Conservation (phyloP, 1,140 invertebrate genomes). For the Acromyrmex heyeri region DNA sequence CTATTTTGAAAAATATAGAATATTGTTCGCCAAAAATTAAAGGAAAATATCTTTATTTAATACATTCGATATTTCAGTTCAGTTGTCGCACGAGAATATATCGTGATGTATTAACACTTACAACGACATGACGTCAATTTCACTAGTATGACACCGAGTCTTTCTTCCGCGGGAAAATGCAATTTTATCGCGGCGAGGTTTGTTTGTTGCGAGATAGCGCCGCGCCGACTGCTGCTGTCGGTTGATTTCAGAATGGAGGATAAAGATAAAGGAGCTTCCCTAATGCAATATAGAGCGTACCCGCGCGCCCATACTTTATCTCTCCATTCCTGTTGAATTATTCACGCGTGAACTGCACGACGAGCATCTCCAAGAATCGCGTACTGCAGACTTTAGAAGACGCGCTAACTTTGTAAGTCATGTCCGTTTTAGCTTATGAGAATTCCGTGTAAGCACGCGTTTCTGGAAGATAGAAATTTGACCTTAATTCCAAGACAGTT, state of each 20-base stretch:
- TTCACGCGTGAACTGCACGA: slow-evolving; percentile 61
- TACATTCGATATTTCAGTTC: slow-evolving; percentile 7
- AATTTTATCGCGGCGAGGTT: slow-evolving; percentile 59
- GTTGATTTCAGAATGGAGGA: slow-evolving; percentile 58
- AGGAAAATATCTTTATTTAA: not conserved
- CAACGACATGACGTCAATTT: slow-evolving; percentile 42
- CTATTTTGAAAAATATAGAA: not conserved
- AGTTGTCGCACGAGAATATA: not conserved
- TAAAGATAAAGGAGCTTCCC: slow-evolving; percentile 58
- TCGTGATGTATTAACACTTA: slow-evolving; percentile 44
- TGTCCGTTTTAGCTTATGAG: slow-evolving; percentile 62
- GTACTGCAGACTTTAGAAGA: slow-evolving; percentile 53
- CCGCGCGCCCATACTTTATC: slow-evolving; percentile 58
- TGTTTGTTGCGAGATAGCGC: slow-evolving; percentile 51
- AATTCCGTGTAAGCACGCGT: slow-evolving; percentile 48
- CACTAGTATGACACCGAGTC: slow-evolving; percentile 33
- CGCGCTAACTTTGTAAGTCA: slow-evolving; percentile 61
- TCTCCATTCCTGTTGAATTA: slow-evolving; percentile 62
- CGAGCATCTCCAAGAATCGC: slow-evolving; percentile 57
- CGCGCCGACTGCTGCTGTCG: slow-evolving; percentile 35
- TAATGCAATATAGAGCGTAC: slow-evolving; percentile 58
- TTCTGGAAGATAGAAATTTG: slow-evolving; percentile 45
- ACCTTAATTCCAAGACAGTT: slow-evolving; percentile 12
- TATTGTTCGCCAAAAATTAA: not conserved
- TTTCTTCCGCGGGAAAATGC: slow-evolving; percentile 37